Evolutionary conservation across 1,140 invertebrate species (phyloP), one percentile per base, ranked within the genome.

Genomic region (Aphelenchoides fujianensis): DNA sequence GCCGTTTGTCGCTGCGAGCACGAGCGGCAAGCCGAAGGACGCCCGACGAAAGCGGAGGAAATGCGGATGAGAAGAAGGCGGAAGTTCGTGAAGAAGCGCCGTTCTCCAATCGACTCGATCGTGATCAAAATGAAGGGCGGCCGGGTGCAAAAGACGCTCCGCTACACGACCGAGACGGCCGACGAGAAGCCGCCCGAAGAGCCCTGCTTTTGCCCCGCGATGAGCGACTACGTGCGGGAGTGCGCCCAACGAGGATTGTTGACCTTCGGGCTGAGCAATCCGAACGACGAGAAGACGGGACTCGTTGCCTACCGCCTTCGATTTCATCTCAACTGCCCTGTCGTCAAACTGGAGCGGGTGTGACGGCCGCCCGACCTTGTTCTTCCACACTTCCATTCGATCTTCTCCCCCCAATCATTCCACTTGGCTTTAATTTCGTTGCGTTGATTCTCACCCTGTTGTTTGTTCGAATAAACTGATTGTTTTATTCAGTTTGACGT

Each of bases 141-240:
- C 41, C 41, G 41, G 23, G 41, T 48, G 12, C 12, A 48, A 48
- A 48, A 48, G 41, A 48, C 12, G 12, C 12, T 12, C 12, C 12
- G 41, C 23, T 12, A 48, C 12, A 48, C 23, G 12, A 12, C 41
- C 23, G 41, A 48, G 23, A 48, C 41, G 12, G 41, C 23, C 19
- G 28, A 16, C 28, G 34, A 5, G 7, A 19, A 16, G 12, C 0
- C 27, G 16, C 3, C 12, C 32, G 28, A 2, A 37, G 34, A 34
- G 32, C 63, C 63, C 7, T 66, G 63, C 7, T 66, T 41, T 37
- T 66, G 63, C 34, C 1, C 2, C 23, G 9, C 34, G 1, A 66
- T 66, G 2, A 34, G 53, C 12, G 36, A 30, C 31, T 66, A 66
- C 53, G 63, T 66, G 37, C 32, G 32, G 53, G 34, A 66, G 53